Evolutionary conservation across 2,888 invertebrate species (phyloP).

Genomic region (Luffia ferchaultella): DNA sequence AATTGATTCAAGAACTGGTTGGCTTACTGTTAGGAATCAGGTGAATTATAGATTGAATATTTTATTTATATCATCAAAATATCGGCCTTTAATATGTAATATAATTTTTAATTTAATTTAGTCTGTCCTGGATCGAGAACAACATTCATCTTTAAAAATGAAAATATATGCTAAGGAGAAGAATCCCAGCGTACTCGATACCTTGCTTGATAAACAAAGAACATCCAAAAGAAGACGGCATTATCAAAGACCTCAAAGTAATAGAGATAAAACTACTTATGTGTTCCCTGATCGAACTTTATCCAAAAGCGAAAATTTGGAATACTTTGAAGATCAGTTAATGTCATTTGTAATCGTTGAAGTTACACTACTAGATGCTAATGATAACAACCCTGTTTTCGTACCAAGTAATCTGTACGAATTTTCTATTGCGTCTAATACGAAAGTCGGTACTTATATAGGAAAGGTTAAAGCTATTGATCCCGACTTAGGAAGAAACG

Average conservation of each 20-base stretch:
- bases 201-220: constrained; percentile 43
- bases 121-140: constrained; percentile 81
- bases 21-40: constrained; percentile 83
- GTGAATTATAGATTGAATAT: constrained; percentile 24
- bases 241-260: constrained; percentile 23
- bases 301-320: constrained; percentile 44
- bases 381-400: constrained; percentile 91
- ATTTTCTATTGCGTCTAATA: constrained; percentile 74
- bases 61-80: no score
- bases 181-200: constrained; percentile 71
- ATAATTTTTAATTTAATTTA: constrained; percentile 32
- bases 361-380: constrained; percentile 85
- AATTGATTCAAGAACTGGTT: constrained; percentile 81
- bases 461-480: constrained; percentile 85
- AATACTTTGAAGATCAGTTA: constrained; percentile 47
- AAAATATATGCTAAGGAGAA: constrained; percentile 83
- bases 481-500: constrained; percentile 78
- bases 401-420: constrained; percentile 85
- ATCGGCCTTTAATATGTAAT: background rate
- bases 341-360: constrained; percentile 76
- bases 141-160: constrained; percentile 74
- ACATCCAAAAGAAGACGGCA: constrained; percentile 45
- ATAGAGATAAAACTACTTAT: constrained; percentile 50
- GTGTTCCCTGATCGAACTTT: constrained; percentile 54
- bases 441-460: constrained; percentile 73